These are phyloP conservation scores for Chiloscyllium plagiosum DNA, from an alignment of 2,113 vertebrate species.

Conservation along the genomic window DNA sequence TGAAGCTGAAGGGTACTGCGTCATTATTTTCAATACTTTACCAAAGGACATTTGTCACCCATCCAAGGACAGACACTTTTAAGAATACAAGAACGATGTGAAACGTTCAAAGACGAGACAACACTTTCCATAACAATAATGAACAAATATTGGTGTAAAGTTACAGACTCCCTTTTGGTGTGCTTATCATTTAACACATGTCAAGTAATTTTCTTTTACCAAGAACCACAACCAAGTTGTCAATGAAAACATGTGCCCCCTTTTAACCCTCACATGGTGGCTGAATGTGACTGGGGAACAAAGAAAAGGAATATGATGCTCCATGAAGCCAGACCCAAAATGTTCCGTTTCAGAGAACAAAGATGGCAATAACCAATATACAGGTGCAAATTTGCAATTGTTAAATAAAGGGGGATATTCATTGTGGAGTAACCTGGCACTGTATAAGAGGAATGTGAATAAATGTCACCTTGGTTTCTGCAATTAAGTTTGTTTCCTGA, in stretches of 20 bases:
- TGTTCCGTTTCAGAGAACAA: neutral
- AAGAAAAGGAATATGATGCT: neutral
- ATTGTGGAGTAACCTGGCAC: too few species aligned
- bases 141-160: neutral
- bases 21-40: neutral
- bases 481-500: neutral
- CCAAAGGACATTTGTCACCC: neutral
- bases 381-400: neutral
- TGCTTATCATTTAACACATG: neutral
- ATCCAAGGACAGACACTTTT: neutral
- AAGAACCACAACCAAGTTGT: neutral
- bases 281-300: neutral
- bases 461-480: neutral
- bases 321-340: neutral
- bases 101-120: neutral
- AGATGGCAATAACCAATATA: neutral
- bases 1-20: neutral
- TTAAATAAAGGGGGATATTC: neutral
- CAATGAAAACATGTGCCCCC: neutral
- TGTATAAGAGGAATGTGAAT: neutral
- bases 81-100: neutral
- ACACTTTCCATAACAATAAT: neutral
- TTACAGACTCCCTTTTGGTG: neutral
- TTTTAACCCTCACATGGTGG: neutral
- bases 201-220: neutral